Conservation (phyloP, 1,140 invertebrate species). For the Zelostemma sp. region DNA sequence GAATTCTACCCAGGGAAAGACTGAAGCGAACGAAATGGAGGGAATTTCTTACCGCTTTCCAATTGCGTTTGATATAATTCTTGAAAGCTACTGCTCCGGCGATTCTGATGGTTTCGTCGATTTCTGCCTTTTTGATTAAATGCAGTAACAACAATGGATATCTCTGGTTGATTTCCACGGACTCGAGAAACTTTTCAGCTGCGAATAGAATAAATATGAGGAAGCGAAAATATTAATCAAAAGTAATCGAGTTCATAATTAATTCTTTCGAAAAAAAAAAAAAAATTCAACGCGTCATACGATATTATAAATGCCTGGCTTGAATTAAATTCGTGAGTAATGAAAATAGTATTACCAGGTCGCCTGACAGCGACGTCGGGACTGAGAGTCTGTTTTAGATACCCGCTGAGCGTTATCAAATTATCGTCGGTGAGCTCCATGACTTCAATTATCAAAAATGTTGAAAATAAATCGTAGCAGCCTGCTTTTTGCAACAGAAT, state of each 20-base stretch:
- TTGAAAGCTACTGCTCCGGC: constrained; percentile 95
- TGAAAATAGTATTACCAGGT: constrained; percentile 77
- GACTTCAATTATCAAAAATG: constrained; percentile 7
- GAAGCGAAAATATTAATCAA: constrained; percentile 9
- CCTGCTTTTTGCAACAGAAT: background rate
- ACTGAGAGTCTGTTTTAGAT: constrained; percentile 90
- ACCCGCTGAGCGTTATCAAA: constrained; percentile 82
- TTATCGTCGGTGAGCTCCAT: constrained; percentile 90
- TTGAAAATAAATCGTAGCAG: background rate
- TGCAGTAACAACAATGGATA: constrained; percentile 90
- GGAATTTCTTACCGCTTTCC: constrained; percentile 90
- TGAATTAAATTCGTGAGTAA: constrained; percentile 10
- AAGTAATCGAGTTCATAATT: background rate
- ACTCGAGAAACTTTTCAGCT: constrained; percentile 95
- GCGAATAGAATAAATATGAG: constrained; percentile 56
- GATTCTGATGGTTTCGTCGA: constrained; percentile 85
- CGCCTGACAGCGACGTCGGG: constrained; percentile 84
- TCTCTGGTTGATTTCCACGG: constrained; percentile 91
- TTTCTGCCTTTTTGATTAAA: constrained; percentile 83
- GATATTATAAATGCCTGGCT: constrained; percentile 10
- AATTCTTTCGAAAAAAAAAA: constrained; percentile 5
- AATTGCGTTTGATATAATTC: constrained; percentile 96
- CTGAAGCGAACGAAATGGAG: too few species aligned
- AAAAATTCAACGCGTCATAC: constrained; percentile 10
- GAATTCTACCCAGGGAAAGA: constrained; percentile 15